Conservation (phyloP, 2,113 vertebrate species). For the Oryzias woworae region DNA sequence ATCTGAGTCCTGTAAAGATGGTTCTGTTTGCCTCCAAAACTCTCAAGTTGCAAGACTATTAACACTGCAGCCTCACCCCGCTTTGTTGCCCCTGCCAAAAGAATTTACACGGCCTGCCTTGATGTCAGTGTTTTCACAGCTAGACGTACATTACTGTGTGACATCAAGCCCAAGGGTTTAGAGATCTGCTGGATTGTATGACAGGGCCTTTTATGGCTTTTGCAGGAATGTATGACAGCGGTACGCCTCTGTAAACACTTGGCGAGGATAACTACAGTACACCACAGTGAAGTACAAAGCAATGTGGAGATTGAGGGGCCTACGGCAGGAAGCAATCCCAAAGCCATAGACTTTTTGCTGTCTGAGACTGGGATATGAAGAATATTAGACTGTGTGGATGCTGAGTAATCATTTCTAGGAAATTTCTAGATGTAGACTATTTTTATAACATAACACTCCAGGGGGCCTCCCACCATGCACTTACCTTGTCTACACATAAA, state of each 20-base stretch:
- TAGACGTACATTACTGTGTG: conserved; percentile 63
- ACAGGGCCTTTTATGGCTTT: conserved; percentile 63
- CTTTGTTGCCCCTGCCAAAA: conserved; percentile 61
- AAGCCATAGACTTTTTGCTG: conserved; percentile 45
- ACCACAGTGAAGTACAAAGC: conserved; percentile 34
- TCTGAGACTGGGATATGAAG: conserved; percentile 33
- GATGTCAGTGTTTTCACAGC: conserved; percentile 67
- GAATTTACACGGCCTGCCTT: conserved; percentile 59
- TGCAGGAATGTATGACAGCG: conserved; percentile 62
- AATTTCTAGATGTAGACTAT: not conserved
- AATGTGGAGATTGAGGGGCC: conserved; percentile 36
- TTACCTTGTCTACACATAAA: conserved; percentile 20
- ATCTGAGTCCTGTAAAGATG: conserved; percentile 47
- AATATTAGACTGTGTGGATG: conserved; percentile 21
- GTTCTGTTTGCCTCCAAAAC: conserved; percentile 47
- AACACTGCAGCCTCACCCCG: conserved; percentile 41
- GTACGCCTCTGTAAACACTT: conserved; percentile 44
- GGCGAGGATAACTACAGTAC: conserved; percentile 49
- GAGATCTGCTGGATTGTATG: conserved; percentile 59
- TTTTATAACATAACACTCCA: not conserved
- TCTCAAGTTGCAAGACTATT: conserved; percentile 56
- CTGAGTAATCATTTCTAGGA: not conserved
- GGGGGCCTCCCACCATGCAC: not conserved
- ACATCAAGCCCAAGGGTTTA: conserved; percentile 62
- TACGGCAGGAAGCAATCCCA: conserved; percentile 49